phyloP scores from a whole-genome alignment of 1,140 invertebrate species.

The Heliothis virescens region DNA sequence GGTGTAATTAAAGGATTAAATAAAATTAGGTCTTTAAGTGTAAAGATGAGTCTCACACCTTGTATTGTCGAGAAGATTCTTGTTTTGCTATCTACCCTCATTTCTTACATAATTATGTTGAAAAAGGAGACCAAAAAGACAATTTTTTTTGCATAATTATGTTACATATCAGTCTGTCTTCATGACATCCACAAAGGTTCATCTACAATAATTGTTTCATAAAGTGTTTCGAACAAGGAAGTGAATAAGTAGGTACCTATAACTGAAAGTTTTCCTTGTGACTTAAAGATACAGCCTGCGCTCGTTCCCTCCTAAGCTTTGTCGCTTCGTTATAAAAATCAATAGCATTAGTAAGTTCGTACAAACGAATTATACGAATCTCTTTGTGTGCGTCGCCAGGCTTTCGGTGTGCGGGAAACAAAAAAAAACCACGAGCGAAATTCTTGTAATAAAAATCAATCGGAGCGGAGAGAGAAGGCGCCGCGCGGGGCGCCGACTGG shows the following conservation, averaged over 20 bases:
- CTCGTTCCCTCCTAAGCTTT: slow-evolving; percentile 33
- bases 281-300: slow-evolving; percentile 34
- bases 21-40: too few relatives aligned
- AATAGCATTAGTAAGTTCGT: slow-evolving; percentile 84
- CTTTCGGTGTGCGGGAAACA: slow-evolving; percentile 81
- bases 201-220: neutral
- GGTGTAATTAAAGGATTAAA: too few relatives aligned
- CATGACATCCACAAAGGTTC: too few relatives aligned
- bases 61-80: too few relatives aligned
- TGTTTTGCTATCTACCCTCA: too few relatives aligned
- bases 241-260: slow-evolving; percentile 4
- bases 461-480: slow-evolving; percentile 83
- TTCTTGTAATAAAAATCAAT: slow-evolving; percentile 87
- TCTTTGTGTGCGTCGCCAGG: slow-evolving; percentile 76
- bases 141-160: too few relatives aligned
- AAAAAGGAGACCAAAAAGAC: too few relatives aligned
- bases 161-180: too few relatives aligned
- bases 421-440: slow-evolving; percentile 83
- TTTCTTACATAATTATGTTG: too few relatives aligned
- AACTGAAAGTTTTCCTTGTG: slow-evolving; percentile 23
- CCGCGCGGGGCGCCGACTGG: slow-evolving; percentile 78
- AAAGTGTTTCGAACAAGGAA: slow-evolving; percentile 1
- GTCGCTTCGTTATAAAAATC: slow-evolving; percentile 83
- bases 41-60: too few relatives aligned
- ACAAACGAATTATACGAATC: slow-evolving; percentile 84